Percentiles rank a stretch among this genome's conserved stretches.
Conservation (phyloP, 2,113 vertebrate genomes). For the Silurus glanis region DNA sequence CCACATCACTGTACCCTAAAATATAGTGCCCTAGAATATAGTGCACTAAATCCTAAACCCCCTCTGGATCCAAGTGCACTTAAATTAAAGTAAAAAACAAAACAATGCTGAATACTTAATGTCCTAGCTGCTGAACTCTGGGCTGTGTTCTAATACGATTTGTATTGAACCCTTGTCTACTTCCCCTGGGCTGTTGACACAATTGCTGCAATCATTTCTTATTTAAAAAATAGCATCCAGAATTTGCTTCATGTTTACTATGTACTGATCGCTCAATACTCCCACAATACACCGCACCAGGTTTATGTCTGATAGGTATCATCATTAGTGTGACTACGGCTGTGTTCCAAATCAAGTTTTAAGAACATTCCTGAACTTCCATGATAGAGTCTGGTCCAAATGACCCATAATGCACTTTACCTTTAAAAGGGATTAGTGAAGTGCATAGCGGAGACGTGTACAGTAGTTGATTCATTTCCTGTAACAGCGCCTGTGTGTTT, state of each 20-base stretch:
- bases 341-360: neutral
- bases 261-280: neutral
- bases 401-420: neutral
- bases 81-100: neutral
- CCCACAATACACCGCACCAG: neutral
- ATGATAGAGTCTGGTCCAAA: neutral
- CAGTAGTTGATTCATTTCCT: neutral
- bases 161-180: neutral
- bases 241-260: neutral
- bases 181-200: neutral
- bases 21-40: conserved; percentile 25
- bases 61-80: neutral
- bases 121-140: neutral
- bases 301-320: too few relatives aligned
- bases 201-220: neutral
- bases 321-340: neutral
- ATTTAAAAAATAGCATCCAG: neutral
- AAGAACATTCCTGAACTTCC: neutral
- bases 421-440: neutral
- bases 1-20: conserved; percentile 82
- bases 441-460: neutral
- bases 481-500: neutral
- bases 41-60: conserved; percentile 25
- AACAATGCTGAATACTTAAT: neutral
- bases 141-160: neutral